A percentile compares a stretch with the other conserved stretches of the same genome.
phyloP scores from a whole-genome alignment of 2,888 invertebrate genomes.

The Caenorhabditis drosophilae region DNA sequence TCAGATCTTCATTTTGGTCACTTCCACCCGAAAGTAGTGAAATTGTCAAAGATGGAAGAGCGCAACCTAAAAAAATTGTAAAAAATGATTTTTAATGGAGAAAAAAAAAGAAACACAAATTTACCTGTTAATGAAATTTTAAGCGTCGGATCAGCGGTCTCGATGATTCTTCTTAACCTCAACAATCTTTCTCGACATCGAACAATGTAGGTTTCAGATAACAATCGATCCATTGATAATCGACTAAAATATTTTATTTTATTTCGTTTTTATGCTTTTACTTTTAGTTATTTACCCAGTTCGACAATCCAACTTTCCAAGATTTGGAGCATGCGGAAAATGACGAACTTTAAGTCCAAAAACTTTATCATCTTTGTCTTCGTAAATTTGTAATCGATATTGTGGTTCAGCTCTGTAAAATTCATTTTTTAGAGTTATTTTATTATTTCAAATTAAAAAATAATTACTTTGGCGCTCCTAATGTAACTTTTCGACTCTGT shows the following conservation, averaged over 20 bases:
- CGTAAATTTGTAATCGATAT: conserved; percentile 60
- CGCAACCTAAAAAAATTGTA: conserved; percentile 40
- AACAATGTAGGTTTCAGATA: conserved; percentile 55
- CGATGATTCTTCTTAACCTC: conserved; percentile 50
- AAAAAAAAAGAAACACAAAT: neutral
- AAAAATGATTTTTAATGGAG: neutral
- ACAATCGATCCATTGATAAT: conserved; percentile 53
- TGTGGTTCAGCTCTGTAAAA: conserved; percentile 51
- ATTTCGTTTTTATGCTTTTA: neutral
- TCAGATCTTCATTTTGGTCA: conserved; percentile 38
- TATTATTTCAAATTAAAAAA: neutral
- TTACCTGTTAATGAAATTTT: conserved; percentile 34
- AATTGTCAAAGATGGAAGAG: conserved; percentile 50
- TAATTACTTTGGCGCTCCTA: conserved; percentile 32
- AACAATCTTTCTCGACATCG: conserved; percentile 59
- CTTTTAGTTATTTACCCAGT: conserved; percentile 35
- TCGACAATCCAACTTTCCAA: conserved; percentile 52
- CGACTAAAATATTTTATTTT: conserved; percentile 31
- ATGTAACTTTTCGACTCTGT: conserved; percentile 34
- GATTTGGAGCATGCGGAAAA: conserved; percentile 45
- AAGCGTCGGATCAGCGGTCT: conserved; percentile 44
- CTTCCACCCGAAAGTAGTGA: conserved; percentile 46
- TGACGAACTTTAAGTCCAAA: conserved; percentile 56
- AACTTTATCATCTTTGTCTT: conserved; percentile 48
- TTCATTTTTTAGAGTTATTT: neutral